Percentiles rank a stretch among this genome's conserved stretches.
Evolutionary conservation across 2,797 vertebrate species (phyloP).

Genomic region (Esox lucius): DNA sequence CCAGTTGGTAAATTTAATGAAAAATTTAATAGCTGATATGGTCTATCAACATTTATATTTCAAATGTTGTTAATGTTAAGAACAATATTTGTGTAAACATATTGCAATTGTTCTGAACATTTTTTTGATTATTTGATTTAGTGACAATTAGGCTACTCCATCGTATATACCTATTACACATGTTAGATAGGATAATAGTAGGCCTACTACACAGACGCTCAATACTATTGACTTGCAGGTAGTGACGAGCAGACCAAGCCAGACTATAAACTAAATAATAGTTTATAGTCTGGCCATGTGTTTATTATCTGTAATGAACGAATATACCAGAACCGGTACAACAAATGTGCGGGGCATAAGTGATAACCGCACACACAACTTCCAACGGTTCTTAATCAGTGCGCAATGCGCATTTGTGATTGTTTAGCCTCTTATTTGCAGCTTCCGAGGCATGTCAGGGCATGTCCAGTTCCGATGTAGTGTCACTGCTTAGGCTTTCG

Average conservation of each 20-base stretch:
- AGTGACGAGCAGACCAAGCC: background rate
- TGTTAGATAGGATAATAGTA: background rate
- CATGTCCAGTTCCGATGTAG: background rate
- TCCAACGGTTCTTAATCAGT: background rate
- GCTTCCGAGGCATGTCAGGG: constrained; percentile 14
- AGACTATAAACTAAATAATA: background rate
- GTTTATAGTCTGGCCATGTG: too few species aligned
- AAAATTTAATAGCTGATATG: too few species aligned
- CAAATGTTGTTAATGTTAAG: too few species aligned
- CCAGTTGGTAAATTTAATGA: too few species aligned
- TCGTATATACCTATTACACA: too few species aligned
- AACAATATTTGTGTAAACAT: too few species aligned
- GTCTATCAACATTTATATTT: too few species aligned
- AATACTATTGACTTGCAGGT: background rate
- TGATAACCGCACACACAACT: background rate
- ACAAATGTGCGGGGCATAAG: background rate
- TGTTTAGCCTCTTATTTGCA: background rate
- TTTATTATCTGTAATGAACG: background rate
- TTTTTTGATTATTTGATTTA: too few species aligned
- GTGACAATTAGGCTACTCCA: too few species aligned
- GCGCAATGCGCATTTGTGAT: background rate
- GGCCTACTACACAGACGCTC: background rate
- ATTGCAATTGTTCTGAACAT: too few species aligned
- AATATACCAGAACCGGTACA: background rate
- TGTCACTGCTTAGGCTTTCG: too few species aligned